Base-by-base conservation (phyloP, 2,113 vertebrate genomes). In the Salvelinus alpinus region DNA sequence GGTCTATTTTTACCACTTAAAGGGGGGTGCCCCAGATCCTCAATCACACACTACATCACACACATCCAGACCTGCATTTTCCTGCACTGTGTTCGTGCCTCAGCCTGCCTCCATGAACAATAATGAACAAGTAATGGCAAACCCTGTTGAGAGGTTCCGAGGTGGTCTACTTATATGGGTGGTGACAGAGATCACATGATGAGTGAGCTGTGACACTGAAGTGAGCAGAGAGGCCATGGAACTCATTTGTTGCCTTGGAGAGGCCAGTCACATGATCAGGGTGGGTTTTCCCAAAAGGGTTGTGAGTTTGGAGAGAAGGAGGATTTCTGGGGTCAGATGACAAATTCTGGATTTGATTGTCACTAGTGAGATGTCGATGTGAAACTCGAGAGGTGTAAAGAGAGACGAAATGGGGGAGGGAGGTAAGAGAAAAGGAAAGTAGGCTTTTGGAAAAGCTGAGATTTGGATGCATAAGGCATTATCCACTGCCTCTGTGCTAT, bases 321-420 rank as follows among this genome's bases (percentile, higher is more conserved):
- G 48, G 80, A 73, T 76, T 86, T 25, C 38, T 79, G 38, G 86
- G 88, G 87, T 91, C 90, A 90, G 71, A 79, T 90, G 82, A 85
- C 84, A 89, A 83, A 81, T 86, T 89, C 79, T 89, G 84, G 85
- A 84, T 85, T 85, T 60, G 82, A 90, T 86, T 85, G 74, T 81
- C 81, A 77, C 64, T 60, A 76, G 68, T 34, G 67, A 54, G 72
- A 65, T 64, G 29, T 64, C 51, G 54, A 29, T 38, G n/a, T n/a
- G 73, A 29, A 76, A 76, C 71, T 47, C 22, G 67, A 70, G 31
- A 64, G 12, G 66, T 4, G 22, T 1, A 22, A 16, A 1, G 64
- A 11, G 44, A 27, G 25, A 27, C 4, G 12, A 22, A 47, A 12
- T n/a, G 2, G 47, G 57, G 25, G 13, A 59, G 13, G 7, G 48